These are phyloP conservation scores for Homalodisca vitripennis DNA, from an alignment of 1,140 invertebrate genomes.

Conservation along the genomic window DNA sequence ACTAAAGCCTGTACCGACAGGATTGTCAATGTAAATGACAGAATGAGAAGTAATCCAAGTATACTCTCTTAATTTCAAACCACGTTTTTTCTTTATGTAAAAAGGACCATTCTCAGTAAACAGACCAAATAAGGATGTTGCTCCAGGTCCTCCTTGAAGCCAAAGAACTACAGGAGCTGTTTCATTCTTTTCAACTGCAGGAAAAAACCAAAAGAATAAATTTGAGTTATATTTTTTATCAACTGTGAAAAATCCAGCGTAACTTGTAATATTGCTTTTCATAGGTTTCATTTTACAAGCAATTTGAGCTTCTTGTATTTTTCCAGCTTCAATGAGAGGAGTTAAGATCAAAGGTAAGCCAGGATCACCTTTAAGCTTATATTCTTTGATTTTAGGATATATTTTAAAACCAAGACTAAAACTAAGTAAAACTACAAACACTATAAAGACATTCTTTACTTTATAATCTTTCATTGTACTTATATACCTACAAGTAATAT, in stretches of 20 bases:
- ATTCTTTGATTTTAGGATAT: background rate
- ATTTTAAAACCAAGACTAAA: too few species aligned
- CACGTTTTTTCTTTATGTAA: constrained; percentile 47
- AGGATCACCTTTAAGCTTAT: background rate
- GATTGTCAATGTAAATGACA: constrained; percentile 85
- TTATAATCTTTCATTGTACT: too few species aligned
- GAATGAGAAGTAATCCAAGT: constrained; percentile 76
- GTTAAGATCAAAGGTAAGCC: constrained; percentile 35
- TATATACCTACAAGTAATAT: too few species aligned
- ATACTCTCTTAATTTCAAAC: constrained; percentile 48
- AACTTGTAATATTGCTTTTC: constrained; percentile 38
- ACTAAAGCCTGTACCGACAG: constrained; percentile 78
- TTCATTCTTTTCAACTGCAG: constrained; percentile 45
- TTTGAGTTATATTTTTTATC: constrained; percentile 59
- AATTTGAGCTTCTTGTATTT: constrained; percentile 23
- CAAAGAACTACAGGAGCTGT: constrained; percentile 66
- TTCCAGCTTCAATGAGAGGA: constrained; percentile 25
- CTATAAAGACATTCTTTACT: too few species aligned
- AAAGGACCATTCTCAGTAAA: constrained; percentile 67
- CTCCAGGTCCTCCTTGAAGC: constrained; percentile 84
- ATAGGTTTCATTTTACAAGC: constrained; percentile 25
- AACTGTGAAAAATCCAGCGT: constrained; percentile 71
- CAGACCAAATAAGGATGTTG: constrained; percentile 74
- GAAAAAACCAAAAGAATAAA: constrained; percentile 86
- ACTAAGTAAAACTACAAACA: too few species aligned